Base-by-base conservation (phyloP, 2,797 vertebrate species). In the Hipposideros larvatus region DNA sequence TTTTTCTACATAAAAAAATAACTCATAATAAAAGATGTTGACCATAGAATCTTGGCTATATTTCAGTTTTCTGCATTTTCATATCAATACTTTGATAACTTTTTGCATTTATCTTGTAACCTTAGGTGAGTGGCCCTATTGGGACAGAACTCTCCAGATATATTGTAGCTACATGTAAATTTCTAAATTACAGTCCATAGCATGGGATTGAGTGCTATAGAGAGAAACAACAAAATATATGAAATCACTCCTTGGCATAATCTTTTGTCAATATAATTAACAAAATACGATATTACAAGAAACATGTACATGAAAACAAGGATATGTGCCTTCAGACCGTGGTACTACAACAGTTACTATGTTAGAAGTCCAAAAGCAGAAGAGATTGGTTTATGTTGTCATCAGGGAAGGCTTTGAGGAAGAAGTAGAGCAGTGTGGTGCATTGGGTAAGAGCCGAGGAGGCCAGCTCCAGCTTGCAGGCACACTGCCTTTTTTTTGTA, bases 221-320 rank as follows among this genome's bases (percentile, higher is more conserved):
- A 61, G 53, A 87, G 7, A 16, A 22, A 55, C 2, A 91, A n/a
- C 18, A 91, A 59, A 89, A 70, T 18, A 86, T 55, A 48, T 90
- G 14, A 48, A 57, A 59, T 82, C 31, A 74, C n/a, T 63, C 11
- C 13, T 41, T 89, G 22, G 43, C 46, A 77, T 96, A 83, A 61
- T 86, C 22, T 80, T 94, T 80, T 92, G 34, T 73, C 78, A 94
- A 6, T 51, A 28, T 59, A 48, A 8, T 89, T 95, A 88, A 63
- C 37, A 55, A 57, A 84, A 86, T 34, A 75, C 91, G 21, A 48
- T 31, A 74, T 13, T 80, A 34, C 0, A 75, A 63, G 7, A 18
- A 16, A 90, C 1, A 55, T 51, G 79, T 65, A 48, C 18, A 34
- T 80, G 77, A 41, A 90, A 91, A 59, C 41, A 63, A 70, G 7